phyloP scores from a whole-genome alignment of 2,888 invertebrate genomes.

The Hyppa rectilinea region DNA sequence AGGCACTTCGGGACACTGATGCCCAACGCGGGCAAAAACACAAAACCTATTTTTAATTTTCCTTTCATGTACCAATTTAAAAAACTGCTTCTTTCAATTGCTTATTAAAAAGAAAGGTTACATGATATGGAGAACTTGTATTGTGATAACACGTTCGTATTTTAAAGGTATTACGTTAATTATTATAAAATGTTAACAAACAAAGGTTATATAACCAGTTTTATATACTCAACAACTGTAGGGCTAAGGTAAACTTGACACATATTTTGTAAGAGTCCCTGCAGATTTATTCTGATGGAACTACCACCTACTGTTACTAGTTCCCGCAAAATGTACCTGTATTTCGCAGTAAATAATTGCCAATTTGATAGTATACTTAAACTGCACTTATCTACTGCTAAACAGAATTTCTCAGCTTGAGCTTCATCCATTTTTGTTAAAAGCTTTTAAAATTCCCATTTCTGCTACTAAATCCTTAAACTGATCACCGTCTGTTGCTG shows the following conservation, averaged over 20 bases:
- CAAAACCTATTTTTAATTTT: not conserved
- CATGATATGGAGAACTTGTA: conserved; percentile 37
- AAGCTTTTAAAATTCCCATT: not conserved
- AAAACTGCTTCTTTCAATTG: not conserved
- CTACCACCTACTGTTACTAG: not conserved
- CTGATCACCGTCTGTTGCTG: too few species aligned
- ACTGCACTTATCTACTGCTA: not conserved
- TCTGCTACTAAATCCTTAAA: too few species aligned
- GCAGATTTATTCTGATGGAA: conserved; percentile 6
- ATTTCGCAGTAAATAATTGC: not conserved
- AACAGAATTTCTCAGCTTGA: not conserved
- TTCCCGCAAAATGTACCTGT: not conserved
- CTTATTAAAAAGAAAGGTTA: conserved; percentile 11
- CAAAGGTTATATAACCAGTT: conserved; percentile 34
- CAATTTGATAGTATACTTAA: too few species aligned
- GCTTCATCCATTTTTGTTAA: not conserved
- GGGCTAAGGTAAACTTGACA: conserved; percentile 27
- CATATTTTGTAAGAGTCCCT: conserved; percentile 40
- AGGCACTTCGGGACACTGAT: not conserved
- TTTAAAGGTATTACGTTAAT: conserved; percentile 41
- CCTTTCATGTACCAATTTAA: not conserved
- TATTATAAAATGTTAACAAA: conserved; percentile 29
- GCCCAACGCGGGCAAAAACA: not conserved
- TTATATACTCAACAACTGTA: not conserved
- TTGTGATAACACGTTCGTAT: conserved; percentile 27